These are phyloP conservation scores for Oreochromis mossambicus DNA, from an alignment of 2,797 vertebrate species.

Conservation along the genomic window DNA sequence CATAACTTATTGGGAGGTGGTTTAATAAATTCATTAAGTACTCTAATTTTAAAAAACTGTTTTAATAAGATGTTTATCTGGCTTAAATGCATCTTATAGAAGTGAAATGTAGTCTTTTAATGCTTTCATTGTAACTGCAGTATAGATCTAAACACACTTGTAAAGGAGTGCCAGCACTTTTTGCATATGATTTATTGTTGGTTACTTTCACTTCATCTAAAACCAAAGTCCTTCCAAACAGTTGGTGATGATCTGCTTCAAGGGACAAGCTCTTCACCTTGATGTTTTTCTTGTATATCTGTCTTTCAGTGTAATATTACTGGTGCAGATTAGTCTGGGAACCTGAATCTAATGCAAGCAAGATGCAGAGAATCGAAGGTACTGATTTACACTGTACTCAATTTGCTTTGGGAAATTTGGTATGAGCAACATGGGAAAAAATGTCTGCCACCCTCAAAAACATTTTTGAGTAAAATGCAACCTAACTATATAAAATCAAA, in stretches of 20 bases:
- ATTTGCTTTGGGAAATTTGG: neutral
- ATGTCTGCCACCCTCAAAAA: neutral
- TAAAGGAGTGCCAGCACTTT: neutral
- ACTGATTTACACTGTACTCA: neutral
- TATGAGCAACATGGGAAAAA: neutral
- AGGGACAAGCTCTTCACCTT: neutral
- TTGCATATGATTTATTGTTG: neutral
- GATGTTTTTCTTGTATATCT: neutral
- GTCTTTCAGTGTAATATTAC: no score
- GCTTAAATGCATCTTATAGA: neutral
- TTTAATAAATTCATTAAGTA: neutral
- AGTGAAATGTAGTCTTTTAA: neutral
- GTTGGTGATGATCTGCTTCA: neutral
- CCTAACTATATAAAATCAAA: neutral
- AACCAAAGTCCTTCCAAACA: neutral
- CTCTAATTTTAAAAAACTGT: fast-evolving
- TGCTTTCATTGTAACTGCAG: neutral
- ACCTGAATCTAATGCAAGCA: neutral
- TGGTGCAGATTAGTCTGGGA: no score
- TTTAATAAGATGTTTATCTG: neutral
- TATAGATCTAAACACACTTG: neutral
- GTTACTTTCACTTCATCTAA: neutral
- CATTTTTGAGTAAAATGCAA: neutral
- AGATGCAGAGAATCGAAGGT: neutral
- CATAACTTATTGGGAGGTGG: neutral